Evolutionary conservation across 2,113 vertebrate genomes (phyloP).

Genomic region (Athene cunicularia): DNA sequence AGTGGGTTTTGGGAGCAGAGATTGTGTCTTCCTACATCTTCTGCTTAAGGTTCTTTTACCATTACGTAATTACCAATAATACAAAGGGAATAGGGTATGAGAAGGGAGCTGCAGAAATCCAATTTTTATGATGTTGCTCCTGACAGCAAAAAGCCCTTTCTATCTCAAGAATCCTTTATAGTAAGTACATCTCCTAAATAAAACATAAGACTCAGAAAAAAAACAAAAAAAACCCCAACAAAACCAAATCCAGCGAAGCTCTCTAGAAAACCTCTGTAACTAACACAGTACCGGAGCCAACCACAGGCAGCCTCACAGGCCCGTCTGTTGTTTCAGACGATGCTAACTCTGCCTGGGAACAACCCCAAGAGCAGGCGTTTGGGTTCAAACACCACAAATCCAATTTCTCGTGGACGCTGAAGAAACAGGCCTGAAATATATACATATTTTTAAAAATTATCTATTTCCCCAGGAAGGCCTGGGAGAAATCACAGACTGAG

Average conservation of each 20-base stretch:
- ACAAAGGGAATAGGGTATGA: conserved; percentile 24
- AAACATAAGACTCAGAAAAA: neutral
- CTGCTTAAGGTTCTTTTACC: neutral
- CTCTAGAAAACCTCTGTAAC: neutral
- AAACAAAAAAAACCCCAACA: too few species aligned
- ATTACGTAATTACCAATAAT: neutral
- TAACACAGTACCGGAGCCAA: neutral
- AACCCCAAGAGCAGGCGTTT: neutral
- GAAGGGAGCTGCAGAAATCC: neutral
- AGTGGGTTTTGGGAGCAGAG: neutral
- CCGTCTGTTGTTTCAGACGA: neutral
- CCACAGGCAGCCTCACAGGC: neutral
- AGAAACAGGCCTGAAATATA: neutral
- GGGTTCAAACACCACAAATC: neutral
- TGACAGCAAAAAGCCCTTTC: conserved; percentile 1
- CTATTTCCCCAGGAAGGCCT: neutral
- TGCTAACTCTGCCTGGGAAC: neutral
- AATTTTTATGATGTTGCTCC: neutral
- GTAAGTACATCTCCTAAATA: neutral
- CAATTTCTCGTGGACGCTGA: neutral
- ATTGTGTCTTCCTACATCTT: neutral
- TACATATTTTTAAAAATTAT: too few species aligned
- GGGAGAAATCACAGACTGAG: neutral
- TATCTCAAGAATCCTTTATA: neutral
- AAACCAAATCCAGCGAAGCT: neutral